Percentiles rank a stretch among this genome's conserved stretches.
Conservation (phyloP, 2,113 vertebrate genomes). For the Callospermophilus lateralis region DNA sequence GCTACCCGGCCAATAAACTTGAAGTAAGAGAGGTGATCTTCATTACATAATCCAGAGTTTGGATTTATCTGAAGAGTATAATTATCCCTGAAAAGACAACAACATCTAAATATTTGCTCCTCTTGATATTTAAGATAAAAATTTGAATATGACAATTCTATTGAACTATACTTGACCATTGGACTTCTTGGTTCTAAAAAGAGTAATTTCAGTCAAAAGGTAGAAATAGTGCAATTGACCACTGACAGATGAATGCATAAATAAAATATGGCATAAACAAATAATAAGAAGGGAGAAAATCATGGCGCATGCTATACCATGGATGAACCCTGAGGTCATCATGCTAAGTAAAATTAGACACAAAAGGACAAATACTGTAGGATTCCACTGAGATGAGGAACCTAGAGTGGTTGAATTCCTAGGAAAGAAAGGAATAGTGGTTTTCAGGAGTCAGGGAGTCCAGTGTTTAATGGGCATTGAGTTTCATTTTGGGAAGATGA, state of each 20-base stretch:
- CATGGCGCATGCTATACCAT: neutral
- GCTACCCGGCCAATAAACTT: constrained; percentile 99
- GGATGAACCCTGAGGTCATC: neutral
- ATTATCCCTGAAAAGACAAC: constrained; percentile 93
- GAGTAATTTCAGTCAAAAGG: neutral
- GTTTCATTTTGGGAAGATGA: neutral
- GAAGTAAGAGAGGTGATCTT: constrained; percentile 99
- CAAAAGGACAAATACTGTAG: neutral
- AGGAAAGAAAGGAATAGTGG: neutral
- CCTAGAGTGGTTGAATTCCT: neutral
- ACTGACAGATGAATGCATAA: neutral
- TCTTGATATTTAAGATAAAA: neutral
- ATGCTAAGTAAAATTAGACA: neutral
- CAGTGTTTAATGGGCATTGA: neutral
- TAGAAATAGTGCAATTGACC: neutral
- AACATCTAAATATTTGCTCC: constrained; percentile 56
- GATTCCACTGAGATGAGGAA: neutral
- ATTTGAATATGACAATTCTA: neutral
- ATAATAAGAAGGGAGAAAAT: neutral
- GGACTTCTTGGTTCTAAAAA: constrained; percentile 52
- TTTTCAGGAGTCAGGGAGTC: neutral
- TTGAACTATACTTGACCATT: neutral
- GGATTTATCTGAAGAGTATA: constrained; percentile 99
- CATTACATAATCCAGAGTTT: constrained; percentile 98
- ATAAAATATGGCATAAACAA: neutral